Conservation (phyloP, 2,113 vertebrate species). For the Phaethon lepturus region DNA sequence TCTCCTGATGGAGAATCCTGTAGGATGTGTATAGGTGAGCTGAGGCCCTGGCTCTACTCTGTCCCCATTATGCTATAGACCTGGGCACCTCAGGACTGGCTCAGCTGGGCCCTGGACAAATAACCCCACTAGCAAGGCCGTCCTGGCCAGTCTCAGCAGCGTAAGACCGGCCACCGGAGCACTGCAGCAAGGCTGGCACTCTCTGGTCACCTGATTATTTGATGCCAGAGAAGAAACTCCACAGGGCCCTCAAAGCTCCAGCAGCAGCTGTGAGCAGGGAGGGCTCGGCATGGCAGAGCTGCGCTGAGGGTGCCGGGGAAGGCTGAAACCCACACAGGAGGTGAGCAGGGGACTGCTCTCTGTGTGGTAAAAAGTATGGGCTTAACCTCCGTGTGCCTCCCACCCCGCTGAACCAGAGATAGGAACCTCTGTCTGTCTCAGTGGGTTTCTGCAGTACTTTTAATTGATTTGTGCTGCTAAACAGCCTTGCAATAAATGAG, state of each 20-base stretch:
- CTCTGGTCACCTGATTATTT: not conserved
- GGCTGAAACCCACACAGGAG: not conserved
- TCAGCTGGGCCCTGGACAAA: not conserved
- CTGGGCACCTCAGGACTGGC: not conserved
- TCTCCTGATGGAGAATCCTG: not conserved
- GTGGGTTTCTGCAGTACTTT: not conserved
- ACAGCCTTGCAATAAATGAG: not conserved
- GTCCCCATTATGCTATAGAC: not conserved
- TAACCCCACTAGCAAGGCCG: rapidly evolving
- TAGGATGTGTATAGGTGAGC: not conserved
- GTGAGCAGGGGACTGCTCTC: not conserved
- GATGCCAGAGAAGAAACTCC: not conserved
- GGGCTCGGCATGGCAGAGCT: rapidly evolving
- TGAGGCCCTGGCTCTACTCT: not conserved
- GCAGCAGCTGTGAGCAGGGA: not conserved
- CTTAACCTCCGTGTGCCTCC: not conserved
- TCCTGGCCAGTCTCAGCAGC: not conserved
- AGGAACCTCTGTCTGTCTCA: not conserved
- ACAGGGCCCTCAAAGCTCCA: not conserved
- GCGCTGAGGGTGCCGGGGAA: not conserved
- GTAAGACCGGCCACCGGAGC: rapidly evolving
- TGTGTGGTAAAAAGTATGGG: not conserved
- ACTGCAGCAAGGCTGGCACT: not conserved
- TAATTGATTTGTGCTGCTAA: conserved; percentile 30
- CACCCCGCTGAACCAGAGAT: not conserved